phyloP scores from a whole-genome alignment of 2,797 vertebrate species.

The Ctenopoma kingsleyae region DNA sequence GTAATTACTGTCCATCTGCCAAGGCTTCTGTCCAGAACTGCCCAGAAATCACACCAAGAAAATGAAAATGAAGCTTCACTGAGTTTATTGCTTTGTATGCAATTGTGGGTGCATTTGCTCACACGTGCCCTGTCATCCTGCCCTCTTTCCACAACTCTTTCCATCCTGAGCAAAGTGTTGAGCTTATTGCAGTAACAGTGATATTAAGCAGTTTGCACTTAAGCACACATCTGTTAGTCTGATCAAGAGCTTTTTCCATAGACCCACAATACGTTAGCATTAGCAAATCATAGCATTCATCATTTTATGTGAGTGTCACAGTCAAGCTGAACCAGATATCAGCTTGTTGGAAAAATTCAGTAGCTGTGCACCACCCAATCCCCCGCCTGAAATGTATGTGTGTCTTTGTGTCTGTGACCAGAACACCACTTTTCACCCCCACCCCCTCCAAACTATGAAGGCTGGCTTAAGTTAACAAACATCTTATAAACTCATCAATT shows the following conservation, averaged over 20 bases:
- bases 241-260: conserved; percentile 75
- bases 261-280: conserved; percentile 66
- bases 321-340: conserved; percentile 47
- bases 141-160: conserved; percentile 79
- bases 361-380: conserved; percentile 50
- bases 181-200: conserved; percentile 78
- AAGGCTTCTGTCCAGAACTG: conserved; percentile 46
- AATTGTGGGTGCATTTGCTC: conserved; percentile 55
- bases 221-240: conserved; percentile 84
- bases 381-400: too few relatives aligned
- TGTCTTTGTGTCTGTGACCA: conserved; percentile 37
- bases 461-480: conserved; percentile 77
- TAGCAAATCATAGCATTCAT: conserved; percentile 66
- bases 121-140: conserved; percentile 68
- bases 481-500: conserved; percentile 85
- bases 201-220: conserved; percentile 76
- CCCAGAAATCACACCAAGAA: conserved; percentile 50
- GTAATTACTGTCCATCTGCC: conserved; percentile 51
- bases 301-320: conserved; percentile 63
- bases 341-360: conserved; percentile 74
- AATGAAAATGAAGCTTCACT: conserved; percentile 44
- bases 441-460: conserved; percentile 57
- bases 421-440: conserved; percentile 62
- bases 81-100: conserved; percentile 28
- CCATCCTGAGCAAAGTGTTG: conserved; percentile 74